Evolutionary conservation across 1,140 invertebrate genomes (phyloP), one percentile per base, ranked within the genome.

Genomic region (Anoplophora glabripennis): DNA sequence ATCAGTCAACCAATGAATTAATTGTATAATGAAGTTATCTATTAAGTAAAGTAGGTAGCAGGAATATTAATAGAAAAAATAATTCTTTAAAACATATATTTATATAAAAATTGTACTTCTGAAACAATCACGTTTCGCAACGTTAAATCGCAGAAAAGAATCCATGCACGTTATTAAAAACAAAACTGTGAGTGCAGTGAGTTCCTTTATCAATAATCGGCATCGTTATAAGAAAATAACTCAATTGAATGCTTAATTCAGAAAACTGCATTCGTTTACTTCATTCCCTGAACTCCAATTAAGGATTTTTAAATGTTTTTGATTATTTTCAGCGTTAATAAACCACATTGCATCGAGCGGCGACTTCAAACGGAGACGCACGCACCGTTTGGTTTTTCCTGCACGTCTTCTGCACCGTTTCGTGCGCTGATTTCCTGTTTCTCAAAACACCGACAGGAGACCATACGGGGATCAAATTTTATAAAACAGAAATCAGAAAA

Each of bases 231-330:
- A 53, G 53, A 49, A 60, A 64, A 66, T 64, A 61, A 64, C 65
- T 64, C 65, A 66, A 66, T 66, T 66, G 61, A 63, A 63, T 63
- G 65, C 58, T 64, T 60, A 61, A 61, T 66, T 66, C 65, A 59
- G 61, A 55, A 59, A 64, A 53, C 38, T 57, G 47, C 64, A 56
- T 63, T 66, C 64, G 52, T 60, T 66, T 58, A 44, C 55, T 66
- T 60, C 62, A 57, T 66, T 61, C 57, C 54, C 45, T 59, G 53
- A 63, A 66, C 58, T 59, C 59, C 62, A 64, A 66, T 66, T 66
- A 66, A 64, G 65, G 55, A 66, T 66, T 66, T 66, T 66, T 61
- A 66, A 64, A 61, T 66, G 58, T 66, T 66, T 66, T 66, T 64
- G 54, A 64, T 66, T 61, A 66, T 66, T 66, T 66, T 61, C 61